These are phyloP conservation scores for Halictus rubicundus DNA, from an alignment of 1,140 invertebrate genomes.

Conservation along the genomic window DNA sequence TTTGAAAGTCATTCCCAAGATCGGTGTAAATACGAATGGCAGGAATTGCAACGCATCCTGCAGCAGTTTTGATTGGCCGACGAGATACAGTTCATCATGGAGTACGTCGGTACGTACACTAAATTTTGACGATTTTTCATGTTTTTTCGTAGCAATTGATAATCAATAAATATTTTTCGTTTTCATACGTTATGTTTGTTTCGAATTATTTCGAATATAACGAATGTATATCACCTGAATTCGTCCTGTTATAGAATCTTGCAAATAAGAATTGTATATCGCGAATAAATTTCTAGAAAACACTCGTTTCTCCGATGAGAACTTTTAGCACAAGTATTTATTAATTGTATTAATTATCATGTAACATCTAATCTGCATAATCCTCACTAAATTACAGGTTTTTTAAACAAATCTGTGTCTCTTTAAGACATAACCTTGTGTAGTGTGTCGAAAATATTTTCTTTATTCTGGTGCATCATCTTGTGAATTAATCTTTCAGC, in stretches of 20 bases:
- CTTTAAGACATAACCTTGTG: conserved; percentile 34
- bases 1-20: conserved; percentile 61
- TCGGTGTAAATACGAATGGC: conserved; percentile 34
- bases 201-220: conserved; percentile 5
- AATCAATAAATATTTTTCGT: conserved; percentile 21
- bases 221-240: background rate
- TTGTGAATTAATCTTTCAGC: background rate
- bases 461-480: background rate
- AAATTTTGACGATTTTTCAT: conserved; percentile 56
- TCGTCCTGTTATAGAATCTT: conserved; percentile 3
- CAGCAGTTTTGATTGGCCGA: conserved; percentile 61
- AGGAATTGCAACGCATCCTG: conserved; percentile 43
- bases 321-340: conserved; percentile 8
- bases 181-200: background rate
- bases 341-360: background rate
- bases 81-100: conserved; percentile 68
- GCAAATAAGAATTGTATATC: conserved; percentile 27
- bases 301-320: conserved; percentile 28
- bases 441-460: conserved; percentile 9
- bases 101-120: conserved; percentile 69
- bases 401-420: conserved; percentile 12
- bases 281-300: conserved; percentile 49
- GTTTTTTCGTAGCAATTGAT: conserved; percentile 36
- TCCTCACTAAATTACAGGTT: background rate
- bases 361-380: background rate